Evolutionary conservation across 2,797 vertebrate genomes (phyloP).

Genomic region (Gallirallus australis): DNA sequence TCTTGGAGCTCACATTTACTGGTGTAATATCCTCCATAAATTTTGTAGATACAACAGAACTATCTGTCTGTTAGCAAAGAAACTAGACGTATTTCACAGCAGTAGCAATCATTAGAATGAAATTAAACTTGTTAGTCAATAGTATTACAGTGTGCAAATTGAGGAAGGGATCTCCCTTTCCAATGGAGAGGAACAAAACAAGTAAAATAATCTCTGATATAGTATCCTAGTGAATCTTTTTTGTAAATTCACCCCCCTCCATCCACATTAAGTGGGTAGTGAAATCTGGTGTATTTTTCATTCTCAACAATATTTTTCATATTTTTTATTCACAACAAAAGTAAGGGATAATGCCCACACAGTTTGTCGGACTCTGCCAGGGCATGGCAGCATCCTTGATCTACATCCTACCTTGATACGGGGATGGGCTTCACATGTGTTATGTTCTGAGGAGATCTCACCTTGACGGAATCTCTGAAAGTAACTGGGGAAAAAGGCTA

Average conservation of each 20-base stretch:
- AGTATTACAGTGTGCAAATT: neutral
- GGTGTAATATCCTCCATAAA: conserved; percentile 50
- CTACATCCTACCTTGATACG: neutral
- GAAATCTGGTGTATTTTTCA: neutral
- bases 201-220: neutral
- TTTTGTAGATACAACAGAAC: conserved; percentile 61
- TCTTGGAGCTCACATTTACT: conserved; percentile 47
- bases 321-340: neutral
- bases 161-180: neutral
- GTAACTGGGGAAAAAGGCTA: neutral
- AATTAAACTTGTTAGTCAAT: conserved; percentile 62
- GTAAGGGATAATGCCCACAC: neutral
- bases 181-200: neutral
- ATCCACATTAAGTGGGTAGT: neutral
- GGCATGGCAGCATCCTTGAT: neutral
- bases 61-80: conserved; percentile 46
- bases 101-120: conserved; percentile 28
- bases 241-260: neutral
- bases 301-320: neutral
- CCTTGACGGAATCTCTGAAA: neutral
- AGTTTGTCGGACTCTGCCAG: neutral
- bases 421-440: neutral
- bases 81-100: conserved; percentile 26
- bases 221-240: neutral
- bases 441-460: neutral